A percentile compares a stretch with the other conserved stretches of the same genome.
Evolutionary conservation across 1,140 invertebrate genomes (phyloP).

Genomic region (Drosophila teissieri): DNA sequence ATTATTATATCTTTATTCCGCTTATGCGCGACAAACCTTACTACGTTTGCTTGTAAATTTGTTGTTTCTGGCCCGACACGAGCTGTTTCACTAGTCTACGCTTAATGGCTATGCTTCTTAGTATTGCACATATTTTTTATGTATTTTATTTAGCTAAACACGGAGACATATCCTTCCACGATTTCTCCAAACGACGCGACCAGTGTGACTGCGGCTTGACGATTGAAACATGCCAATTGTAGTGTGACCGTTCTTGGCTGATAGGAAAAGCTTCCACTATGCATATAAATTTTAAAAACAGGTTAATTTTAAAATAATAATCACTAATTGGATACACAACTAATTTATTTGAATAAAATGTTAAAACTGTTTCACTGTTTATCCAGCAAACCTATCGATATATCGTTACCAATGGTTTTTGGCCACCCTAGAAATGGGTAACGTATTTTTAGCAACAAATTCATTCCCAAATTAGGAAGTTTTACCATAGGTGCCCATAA

Average conservation of each 20-base stretch:
- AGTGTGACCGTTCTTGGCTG: neutral
- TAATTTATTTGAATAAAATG: too few relatives aligned
- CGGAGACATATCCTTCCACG: slow-evolving; percentile 2
- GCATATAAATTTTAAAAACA: too few relatives aligned
- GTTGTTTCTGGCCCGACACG: slow-evolving; percentile 7
- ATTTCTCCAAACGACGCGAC: slow-evolving; percentile 6
- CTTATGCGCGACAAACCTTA: slow-evolving; percentile 33
- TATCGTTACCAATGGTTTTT: too few relatives aligned
- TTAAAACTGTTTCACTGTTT: too few relatives aligned
- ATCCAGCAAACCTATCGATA: neutral
- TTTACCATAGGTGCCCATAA: neutral
- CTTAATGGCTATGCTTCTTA: neutral
- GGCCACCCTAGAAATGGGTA: slow-evolving; percentile 1
- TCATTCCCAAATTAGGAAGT: slow-evolving; percentile 2
- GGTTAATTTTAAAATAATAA: too few relatives aligned
- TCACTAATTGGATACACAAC: too few relatives aligned
- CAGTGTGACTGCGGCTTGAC: neutral
- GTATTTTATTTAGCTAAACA: neutral
- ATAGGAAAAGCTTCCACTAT: neutral
- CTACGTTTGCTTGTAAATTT: slow-evolving; percentile 13
- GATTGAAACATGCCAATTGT: neutral
- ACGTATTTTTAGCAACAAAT: neutral
- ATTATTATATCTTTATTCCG: slow-evolving; percentile 62
- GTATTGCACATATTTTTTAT: slow-evolving; percentile 14
- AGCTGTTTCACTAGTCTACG: slow-evolving; percentile 3